These are phyloP conservation scores for Propsilocerus akamusi DNA, from an alignment of 1,140 invertebrate genomes.

Conservation along the genomic window DNA sequence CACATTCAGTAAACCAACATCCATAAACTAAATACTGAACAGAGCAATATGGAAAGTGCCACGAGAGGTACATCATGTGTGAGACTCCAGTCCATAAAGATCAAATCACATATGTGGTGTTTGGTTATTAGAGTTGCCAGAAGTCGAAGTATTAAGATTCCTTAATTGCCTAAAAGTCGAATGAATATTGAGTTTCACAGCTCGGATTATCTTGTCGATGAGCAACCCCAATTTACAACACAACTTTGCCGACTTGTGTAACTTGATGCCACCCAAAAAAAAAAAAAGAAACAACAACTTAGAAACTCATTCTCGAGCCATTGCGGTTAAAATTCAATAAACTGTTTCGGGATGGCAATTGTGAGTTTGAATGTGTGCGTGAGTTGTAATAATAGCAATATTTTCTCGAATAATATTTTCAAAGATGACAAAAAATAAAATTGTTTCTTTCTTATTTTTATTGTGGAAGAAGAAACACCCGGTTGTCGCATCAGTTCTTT, in stretches of 20 bases:
- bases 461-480: neutral
- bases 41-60: too few relatives aligned
- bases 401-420: neutral
- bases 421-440: neutral
- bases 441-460: neutral
- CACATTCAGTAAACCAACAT: too few relatives aligned
- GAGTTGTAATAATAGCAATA: neutral
- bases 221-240: conserved; percentile 3
- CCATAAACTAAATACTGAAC: too few relatives aligned
- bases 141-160: neutral
- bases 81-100: too few relatives aligned
- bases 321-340: conserved; percentile 3
- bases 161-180: neutral
- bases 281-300: neutral
- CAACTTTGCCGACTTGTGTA: neutral
- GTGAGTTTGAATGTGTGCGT: neutral
- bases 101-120: neutral
- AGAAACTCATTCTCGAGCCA: neutral
- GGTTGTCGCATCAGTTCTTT: neutral
- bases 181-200: neutral
- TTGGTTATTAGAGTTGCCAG: neutral
- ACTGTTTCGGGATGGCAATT: too few relatives aligned
- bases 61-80: too few relatives aligned
- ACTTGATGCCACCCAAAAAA: neutral
- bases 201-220: neutral